Percentiles rank a stretch among this genome's conserved stretches.
These are phyloP conservation scores for Megalops cyprinoides DNA, from an alignment of 2,797 vertebrate species.

Conservation along the genomic window DNA sequence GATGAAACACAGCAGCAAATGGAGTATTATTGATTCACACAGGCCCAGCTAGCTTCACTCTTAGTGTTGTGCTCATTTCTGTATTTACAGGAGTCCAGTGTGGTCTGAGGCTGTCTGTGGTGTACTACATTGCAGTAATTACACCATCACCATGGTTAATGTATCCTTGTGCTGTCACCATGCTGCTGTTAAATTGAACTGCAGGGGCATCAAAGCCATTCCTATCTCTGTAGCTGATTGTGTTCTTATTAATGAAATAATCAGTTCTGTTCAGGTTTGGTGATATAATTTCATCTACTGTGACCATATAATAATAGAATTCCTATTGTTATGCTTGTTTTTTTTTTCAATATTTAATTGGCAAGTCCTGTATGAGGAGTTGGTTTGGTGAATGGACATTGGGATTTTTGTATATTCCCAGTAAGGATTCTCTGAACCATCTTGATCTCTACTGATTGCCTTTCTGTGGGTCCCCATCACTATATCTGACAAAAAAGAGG, in stretches of 20 bases:
- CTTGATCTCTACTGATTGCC: neutral
- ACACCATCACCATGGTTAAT: neutral
- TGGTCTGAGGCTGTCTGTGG: no score
- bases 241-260: no score
- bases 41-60: no score
- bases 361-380: neutral
- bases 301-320: neutral
- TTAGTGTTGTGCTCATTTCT: no score
- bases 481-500: no score
- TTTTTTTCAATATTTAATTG: neutral
- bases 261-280: neutral
- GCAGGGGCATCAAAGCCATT: no score
- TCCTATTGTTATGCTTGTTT: neutral
- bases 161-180: no score
- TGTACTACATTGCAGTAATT: neutral
- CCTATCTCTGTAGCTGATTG: no score
- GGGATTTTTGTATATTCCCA: neutral
- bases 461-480: neutral
- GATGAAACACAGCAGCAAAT: neutral
- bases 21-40: neutral
- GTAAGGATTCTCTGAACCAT: neutral
- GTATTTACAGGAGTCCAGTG: no score
- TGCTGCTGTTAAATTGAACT: no score
- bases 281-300: neutral
- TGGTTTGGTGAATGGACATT: neutral